Percentiles rank a stretch among this genome's conserved stretches.
These are phyloP conservation scores for Dendronephthya gigantea DNA, from an alignment of 64 coral and sea anemone species.

Conservation along the genomic window DNA sequence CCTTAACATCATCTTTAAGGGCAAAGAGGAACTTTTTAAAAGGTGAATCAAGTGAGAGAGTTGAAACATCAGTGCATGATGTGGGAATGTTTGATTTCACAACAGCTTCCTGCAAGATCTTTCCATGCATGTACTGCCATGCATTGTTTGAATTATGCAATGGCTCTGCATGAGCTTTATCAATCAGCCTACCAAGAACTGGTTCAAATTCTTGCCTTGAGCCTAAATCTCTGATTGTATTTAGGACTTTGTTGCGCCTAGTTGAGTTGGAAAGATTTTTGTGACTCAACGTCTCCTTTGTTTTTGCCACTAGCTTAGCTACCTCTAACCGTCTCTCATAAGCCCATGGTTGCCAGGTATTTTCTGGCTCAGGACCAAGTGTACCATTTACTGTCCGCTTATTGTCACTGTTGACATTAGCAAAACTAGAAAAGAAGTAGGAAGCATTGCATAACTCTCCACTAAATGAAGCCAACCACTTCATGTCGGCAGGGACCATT, in stretches of 20 bases:
- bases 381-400: constrained; percentile 30
- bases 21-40: constrained; percentile 27
- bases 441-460: background rate
- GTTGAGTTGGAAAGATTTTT: constrained; percentile 27
- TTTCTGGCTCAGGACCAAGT: constrained; percentile 26
- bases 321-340: constrained; percentile 30
- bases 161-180: constrained; percentile 40
- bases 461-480: background rate
- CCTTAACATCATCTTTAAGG: constrained; percentile 15
- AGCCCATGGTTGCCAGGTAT: constrained; percentile 50
- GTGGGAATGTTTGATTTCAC: background rate
- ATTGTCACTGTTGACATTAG: background rate
- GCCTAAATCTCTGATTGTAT: constrained; percentile 21
- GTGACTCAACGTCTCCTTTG: constrained; percentile 23
- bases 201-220: constrained; percentile 40
- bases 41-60: constrained; percentile 6
- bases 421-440: background rate
- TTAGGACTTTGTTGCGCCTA: constrained; percentile 41
- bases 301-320: constrained; percentile 2
- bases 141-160: constrained; percentile 44
- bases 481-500: background rate
- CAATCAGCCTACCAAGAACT: constrained; percentile 31
- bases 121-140: constrained; percentile 17
- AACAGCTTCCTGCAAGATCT: constrained; percentile 31
- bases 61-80: background rate